phyloP scores from a whole-genome alignment of 2,888 invertebrate genomes.

The Lagria hirta region DNA sequence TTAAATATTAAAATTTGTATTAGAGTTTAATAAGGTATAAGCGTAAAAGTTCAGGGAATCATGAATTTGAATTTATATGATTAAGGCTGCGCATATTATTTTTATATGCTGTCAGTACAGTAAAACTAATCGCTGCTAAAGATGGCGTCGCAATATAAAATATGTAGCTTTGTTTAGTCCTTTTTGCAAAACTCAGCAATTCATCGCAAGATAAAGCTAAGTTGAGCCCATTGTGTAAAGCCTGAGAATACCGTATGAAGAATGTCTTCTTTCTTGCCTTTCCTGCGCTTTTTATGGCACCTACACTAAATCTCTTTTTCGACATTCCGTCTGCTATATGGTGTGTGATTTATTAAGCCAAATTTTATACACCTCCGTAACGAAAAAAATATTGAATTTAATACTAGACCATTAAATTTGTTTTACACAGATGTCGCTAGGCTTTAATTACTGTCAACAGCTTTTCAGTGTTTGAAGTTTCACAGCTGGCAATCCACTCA shows the following conservation, averaged over 20 bases:
- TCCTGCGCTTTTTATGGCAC: constrained; percentile 19
- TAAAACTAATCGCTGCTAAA: too few relatives aligned
- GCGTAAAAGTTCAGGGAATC: too few relatives aligned
- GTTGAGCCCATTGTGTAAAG: constrained; percentile 26
- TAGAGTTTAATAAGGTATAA: too few relatives aligned
- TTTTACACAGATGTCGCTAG: too few relatives aligned
- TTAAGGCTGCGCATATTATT: too few relatives aligned
- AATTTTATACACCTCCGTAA: constrained; percentile 8
- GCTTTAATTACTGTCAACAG: constrained; percentile 18
- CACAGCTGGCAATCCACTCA: constrained; percentile 23
- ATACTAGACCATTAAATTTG: not conserved
- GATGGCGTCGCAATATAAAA: constrained; percentile 22
- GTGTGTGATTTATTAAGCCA: constrained; percentile 19
- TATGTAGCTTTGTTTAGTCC: constrained; percentile 25
- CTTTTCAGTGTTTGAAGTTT: constrained; percentile 22
- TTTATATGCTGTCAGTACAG: too few relatives aligned
- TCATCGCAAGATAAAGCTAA: constrained; percentile 25
- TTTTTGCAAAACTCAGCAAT: constrained; percentile 27
- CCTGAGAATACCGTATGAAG: constrained; percentile 23
- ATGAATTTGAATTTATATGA: too few relatives aligned
- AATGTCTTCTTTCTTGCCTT: constrained; percentile 21
- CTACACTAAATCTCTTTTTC: constrained; percentile 26
- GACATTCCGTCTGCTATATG: constrained; percentile 24
- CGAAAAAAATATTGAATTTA: not conserved
- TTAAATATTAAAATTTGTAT: too few relatives aligned